These are phyloP conservation scores for Xanthia icteritia DNA, from an alignment of 2,888 invertebrate species.

Conservation along the genomic window DNA sequence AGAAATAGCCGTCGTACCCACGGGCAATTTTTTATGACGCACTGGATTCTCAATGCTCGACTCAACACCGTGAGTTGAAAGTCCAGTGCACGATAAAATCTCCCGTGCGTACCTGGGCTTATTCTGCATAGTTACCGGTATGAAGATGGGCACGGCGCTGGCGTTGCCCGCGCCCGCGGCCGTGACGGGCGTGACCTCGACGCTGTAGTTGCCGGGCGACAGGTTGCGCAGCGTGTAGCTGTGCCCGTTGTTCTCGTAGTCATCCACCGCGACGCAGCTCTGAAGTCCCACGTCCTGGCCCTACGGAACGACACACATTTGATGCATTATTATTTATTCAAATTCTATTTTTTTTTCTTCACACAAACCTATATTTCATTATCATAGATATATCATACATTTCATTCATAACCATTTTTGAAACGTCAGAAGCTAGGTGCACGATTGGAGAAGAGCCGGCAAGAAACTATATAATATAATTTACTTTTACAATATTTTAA, in stretches of 20 bases:
- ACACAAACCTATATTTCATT: too few species aligned
- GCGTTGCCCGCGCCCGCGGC: slow-evolving; percentile 93
- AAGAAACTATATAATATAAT: too few species aligned
- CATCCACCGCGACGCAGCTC: slow-evolving; percentile 92
- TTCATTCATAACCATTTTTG: not conserved
- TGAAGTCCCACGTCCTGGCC: slow-evolving; percentile 88
- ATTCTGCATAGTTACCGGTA: slow-evolving; percentile 87
- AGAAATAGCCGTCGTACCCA: not conserved
- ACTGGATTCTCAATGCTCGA: not conserved
- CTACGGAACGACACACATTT: slow-evolving; percentile 63
- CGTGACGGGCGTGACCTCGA: slow-evolving; percentile 94
- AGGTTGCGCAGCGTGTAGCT: slow-evolving; percentile 90
- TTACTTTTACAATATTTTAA: too few species aligned
- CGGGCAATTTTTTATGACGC: not conserved
- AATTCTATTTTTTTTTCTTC: not conserved
- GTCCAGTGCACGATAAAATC: not conserved
- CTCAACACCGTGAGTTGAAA: not conserved
- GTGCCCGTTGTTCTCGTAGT: slow-evolving; percentile 88
- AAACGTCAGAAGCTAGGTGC: not conserved
- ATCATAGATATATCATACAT: not conserved
- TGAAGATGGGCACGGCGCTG: slow-evolving; percentile 90
- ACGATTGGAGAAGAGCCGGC: too few species aligned
- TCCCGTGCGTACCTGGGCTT: too few species aligned
- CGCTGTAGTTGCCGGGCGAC: slow-evolving; percentile 95
- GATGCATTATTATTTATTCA: not conserved